These are phyloP conservation scores for Eupelmus urozonus DNA, from an alignment of 2,888 invertebrate species.

Conservation along the genomic window DNA sequence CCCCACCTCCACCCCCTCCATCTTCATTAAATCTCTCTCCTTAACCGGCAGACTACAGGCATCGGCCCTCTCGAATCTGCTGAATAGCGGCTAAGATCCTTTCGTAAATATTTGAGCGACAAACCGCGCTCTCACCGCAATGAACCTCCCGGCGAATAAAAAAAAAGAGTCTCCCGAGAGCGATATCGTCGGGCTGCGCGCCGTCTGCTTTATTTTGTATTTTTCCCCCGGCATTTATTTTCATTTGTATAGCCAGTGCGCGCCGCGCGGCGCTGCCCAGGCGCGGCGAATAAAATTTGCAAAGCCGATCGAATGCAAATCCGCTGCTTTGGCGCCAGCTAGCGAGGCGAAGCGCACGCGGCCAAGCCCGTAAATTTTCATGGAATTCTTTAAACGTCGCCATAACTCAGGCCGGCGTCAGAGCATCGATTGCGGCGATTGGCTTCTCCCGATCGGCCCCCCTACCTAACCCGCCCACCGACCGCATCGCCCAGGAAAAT, in stretches of 20 bases:
- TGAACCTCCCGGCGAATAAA: neutral
- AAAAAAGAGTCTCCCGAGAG: slow-evolving; percentile 4
- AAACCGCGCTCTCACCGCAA: neutral
- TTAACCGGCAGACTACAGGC: neutral
- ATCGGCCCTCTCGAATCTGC: neutral
- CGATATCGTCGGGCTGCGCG: slow-evolving; percentile 13
- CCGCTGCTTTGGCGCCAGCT: slow-evolving; percentile 27
- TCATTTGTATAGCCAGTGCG: slow-evolving; percentile 40
- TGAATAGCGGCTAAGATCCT: slow-evolving; percentile 36
- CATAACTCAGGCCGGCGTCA: slow-evolving; percentile 55
- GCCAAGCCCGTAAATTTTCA: slow-evolving; percentile 59
- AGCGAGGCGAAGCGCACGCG: neutral
- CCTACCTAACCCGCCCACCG: neutral
- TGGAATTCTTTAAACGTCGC: slow-evolving; percentile 61
- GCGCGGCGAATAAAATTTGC: slow-evolving; percentile 54
- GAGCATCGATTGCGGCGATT: slow-evolving; percentile 60
- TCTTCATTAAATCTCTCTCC: slow-evolving; percentile 26
- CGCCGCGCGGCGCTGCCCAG: neutral
- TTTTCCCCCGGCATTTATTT: slow-evolving; percentile 50
- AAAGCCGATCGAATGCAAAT: slow-evolving; percentile 60
- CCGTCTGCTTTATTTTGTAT: slow-evolving; percentile 28
- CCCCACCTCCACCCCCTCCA: neutral
- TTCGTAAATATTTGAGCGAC: slow-evolving; percentile 35
- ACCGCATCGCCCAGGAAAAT: slow-evolving; percentile 40
- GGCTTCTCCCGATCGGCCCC: slow-evolving; percentile 38